Base-by-base conservation (phyloP, 2,888 invertebrate species). In the Nomada flava region DNA sequence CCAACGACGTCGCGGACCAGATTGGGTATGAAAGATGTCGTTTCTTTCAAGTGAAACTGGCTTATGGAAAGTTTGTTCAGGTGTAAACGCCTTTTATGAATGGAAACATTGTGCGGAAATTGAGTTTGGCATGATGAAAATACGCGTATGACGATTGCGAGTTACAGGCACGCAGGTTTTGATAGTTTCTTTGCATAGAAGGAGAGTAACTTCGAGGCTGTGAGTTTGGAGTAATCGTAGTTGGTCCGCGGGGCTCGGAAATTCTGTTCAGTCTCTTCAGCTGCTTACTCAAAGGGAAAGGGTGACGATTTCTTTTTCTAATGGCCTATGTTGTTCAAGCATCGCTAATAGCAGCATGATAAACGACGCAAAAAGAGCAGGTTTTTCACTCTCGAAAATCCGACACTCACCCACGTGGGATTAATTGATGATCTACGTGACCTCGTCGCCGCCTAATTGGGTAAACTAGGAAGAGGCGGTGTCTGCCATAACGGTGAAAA, bases 401-500 rank as follows among this genome's bases (percentile, higher is more conserved):
- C 3, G 57, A 11, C 59, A 81, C 68, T 62, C 71, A 57, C 69
- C 60, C 80, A 80, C 81, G 75, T 65, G 77, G 26, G 42, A 84
- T 84, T 84, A 84, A 84, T 84, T 84, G 81, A 84, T 44, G 77
- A 53, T 71, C 63, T 26, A 18, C 42, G 52, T 23, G 74, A 72
- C 84, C 80, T 84, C 75, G 77, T 75, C 70, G 57, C 71, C 53
- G 50, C 83, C 72, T 63, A 84, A 84, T 84, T 81, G 77, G 76
- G 71, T 55, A 52, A 68, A 82, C 63, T 63, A 44, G 78, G 44
- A 70, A 70, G 70, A 73, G 73, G 53, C n/a, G 59, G 50, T 63
- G 53, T 26, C 29, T 13, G 36, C 15, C 18, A 23, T 50, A n/a
- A 55, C 18, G 11, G 18, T 20, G 72, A 59, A 57, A 63, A 71